phyloP scores from a whole-genome alignment of 2,888 invertebrate species.

The Pristionchus exspectatus region DNA sequence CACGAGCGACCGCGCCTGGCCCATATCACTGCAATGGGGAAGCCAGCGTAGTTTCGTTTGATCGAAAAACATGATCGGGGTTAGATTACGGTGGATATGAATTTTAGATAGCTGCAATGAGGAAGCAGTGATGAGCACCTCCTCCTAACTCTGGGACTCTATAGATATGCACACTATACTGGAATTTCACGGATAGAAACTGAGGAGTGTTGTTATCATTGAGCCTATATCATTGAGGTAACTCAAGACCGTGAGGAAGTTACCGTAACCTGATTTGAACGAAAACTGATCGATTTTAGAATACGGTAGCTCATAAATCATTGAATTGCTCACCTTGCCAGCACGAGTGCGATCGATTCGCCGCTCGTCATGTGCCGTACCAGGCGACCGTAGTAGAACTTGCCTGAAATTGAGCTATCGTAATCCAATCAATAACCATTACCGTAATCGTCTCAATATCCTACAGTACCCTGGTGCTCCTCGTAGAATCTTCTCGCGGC shows the following conservation, averaged over 20 bases:
- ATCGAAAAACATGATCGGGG: no score
- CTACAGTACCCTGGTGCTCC: slow-evolving; percentile 58
- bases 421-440: not conserved
- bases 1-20: slow-evolving; percentile 14
- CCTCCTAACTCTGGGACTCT: no score
- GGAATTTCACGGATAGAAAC: no score
- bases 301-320: not conserved
- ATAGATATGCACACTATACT: no score
- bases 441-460: not conserved
- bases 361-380: slow-evolving; percentile 65
- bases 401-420: slow-evolving; percentile 58
- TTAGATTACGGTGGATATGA: no score
- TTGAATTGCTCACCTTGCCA: not conserved
- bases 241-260: no score
- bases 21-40: not conserved
- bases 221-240: no score
- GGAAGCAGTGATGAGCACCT: no score
- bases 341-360: slow-evolving; percentile 30
- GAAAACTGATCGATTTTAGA: not conserved
- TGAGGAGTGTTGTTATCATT: no score
- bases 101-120: no score
- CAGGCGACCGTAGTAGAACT: slow-evolving; percentile 72
- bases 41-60: no score
- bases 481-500: slow-evolving; percentile 62
- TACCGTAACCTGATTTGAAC: no score